A percentile compares a stretch with the other conserved stretches of the same genome.
Evolutionary conservation across 2,113 vertebrate species (phyloP).

Genomic region (Acrocephalus arundinaceus): DNA sequence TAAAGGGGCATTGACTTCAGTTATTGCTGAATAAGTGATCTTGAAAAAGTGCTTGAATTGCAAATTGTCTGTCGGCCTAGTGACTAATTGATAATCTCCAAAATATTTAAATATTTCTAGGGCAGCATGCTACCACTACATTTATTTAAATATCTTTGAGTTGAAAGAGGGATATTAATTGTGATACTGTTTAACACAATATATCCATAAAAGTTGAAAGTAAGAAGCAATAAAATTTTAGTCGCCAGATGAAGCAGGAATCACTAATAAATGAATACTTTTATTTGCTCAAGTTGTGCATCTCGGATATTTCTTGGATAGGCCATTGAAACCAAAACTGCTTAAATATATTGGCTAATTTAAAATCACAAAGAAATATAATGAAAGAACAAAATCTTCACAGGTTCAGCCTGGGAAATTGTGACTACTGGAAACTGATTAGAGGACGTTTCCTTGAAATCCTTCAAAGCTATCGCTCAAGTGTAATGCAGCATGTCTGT

Average conservation of each 20-base stretch:
- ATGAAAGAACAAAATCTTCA: not conserved
- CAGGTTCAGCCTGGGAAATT: not conserved
- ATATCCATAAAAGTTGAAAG: not conserved
- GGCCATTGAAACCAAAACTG: not conserved
- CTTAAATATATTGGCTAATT: not conserved
- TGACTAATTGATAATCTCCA: not conserved
- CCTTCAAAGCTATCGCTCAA: not conserved
- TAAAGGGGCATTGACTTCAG: not conserved
- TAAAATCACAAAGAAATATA: not conserved
- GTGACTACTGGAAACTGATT: not conserved
- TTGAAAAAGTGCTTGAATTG: not conserved
- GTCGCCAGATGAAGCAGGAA: not conserved
- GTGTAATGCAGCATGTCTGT: not conserved
- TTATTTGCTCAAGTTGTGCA: not conserved
- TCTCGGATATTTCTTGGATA: not conserved
- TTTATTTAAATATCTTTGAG: not conserved
- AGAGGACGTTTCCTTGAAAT: not conserved
- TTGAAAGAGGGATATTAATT: not conserved
- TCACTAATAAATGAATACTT: not conserved
- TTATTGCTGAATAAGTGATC: not conserved
- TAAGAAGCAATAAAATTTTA: not conserved
- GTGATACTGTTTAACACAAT: not conserved
- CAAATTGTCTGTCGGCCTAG: not conserved
- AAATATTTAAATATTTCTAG: not conserved
- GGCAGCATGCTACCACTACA: not conserved